Evolutionary conservation across 1,140 invertebrate species (phyloP), one percentile per base, ranked within the genome.

Genomic region (Globodera rostochiensis): DNA sequence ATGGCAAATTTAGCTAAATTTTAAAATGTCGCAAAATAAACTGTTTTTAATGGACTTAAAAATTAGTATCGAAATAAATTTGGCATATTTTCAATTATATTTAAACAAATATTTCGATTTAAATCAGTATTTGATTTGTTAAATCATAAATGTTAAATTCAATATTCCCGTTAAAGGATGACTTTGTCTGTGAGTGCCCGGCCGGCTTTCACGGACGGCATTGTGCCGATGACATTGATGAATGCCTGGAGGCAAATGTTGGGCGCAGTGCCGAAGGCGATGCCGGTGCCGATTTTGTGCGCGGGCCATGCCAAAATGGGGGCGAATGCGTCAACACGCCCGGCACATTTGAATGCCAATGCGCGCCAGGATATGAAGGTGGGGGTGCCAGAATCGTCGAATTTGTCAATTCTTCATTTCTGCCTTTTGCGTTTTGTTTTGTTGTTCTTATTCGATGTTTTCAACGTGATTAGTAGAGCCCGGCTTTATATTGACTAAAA

Each of bases 221-320:
- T 13, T 80, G 79, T 45, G 79, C 70, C n/a, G 79, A 80, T 36
- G 76, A 80, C 50, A 47, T 80, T 46, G 69, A 80, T 21, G 79
- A 80, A 53, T 80, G 79, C 69, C 13, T 19, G 49, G 79, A 46
- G 46, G 47, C 57, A 64, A 64, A 64, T 64, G 57, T 64, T 3
- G 57, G 57, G 1, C n/a, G 9, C 3, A 36, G 25, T 25, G 50
- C 15, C 57, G 74, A 76, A 25, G 6, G 5, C 15, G 57, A 64
- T 64, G 57, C 57, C 19, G 15, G 6, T 6, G 47, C 53, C 13
- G 19, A 73, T 50, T 73, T 15, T 64, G 13, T 64, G 57, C 57
- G 74, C 9, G 57, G 25, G 0, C 15, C 21, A 15, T 80, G 79
- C 50, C 36, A 80, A 45, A 80, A 80, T 80, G 79, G 75, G 36